phyloP scores from a whole-genome alignment of 2,888 invertebrate genomes.

The Heliconius erato region DNA sequence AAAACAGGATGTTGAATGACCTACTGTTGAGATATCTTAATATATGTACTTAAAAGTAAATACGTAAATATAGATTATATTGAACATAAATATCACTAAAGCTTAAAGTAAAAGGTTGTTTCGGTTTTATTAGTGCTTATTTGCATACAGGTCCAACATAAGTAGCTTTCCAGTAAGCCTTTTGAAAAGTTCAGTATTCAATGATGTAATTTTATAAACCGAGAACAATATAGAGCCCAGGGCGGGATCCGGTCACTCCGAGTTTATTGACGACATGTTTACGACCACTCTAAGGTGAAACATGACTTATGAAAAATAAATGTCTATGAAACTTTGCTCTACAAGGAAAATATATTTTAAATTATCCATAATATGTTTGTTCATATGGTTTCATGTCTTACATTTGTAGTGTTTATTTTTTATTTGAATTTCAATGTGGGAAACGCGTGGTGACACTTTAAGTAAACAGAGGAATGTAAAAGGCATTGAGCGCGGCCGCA shows the following conservation, averaged over 20 bases:
- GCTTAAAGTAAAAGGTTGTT: slow-evolving; percentile 8
- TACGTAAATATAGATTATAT: not conserved
- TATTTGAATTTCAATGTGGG: not conserved
- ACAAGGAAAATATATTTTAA: slow-evolving; percentile 2
- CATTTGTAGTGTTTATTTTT: not conserved
- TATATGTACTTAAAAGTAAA: not conserved
- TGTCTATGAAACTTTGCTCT: slow-evolving; percentile 47
- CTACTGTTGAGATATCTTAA: not conserved
- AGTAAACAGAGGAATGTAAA: slow-evolving; percentile 67
- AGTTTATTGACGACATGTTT: slow-evolving; percentile 73
- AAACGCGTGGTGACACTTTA: slow-evolving; percentile 46
- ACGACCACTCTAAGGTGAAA: slow-evolving; percentile 60
- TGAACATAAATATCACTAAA: slow-evolving; percentile 8
- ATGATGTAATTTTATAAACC: slow-evolving; percentile 72
- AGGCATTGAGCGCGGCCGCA: slow-evolving; percentile 53
- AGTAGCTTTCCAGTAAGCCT: slow-evolving; percentile 50
- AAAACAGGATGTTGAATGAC: slow-evolving; percentile 36
- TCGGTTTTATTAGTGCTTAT: slow-evolving; percentile 12
- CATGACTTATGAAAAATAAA: slow-evolving; percentile 63
- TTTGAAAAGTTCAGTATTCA: slow-evolving; percentile 56
- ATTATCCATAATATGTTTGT: not conserved
- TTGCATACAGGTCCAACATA: slow-evolving; percentile 23
- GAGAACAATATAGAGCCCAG: slow-evolving; percentile 65
- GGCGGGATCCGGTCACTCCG: slow-evolving; percentile 63
- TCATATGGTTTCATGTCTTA: not conserved